phyloP scores from a whole-genome alignment of 1,140 invertebrate species.

The Zaprionus ornatus region DNA sequence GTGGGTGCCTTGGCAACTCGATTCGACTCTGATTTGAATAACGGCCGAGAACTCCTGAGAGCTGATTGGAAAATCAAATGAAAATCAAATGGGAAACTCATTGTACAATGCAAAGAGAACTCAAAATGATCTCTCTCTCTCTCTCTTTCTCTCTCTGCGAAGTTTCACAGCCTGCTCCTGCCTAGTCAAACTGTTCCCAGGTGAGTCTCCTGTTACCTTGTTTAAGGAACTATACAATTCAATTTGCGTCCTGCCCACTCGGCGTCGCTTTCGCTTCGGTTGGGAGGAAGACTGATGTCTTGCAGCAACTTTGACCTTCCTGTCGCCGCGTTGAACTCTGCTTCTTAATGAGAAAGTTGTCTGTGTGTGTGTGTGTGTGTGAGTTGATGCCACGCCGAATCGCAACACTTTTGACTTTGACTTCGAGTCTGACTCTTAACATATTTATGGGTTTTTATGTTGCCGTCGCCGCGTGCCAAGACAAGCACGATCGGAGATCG shows the following conservation, averaged over 20 bases:
- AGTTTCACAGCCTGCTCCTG: not conserved
- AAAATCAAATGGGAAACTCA: not conserved
- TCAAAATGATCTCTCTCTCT: not conserved
- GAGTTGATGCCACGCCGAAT: conserved; percentile 33
- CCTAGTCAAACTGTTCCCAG: too few species aligned
- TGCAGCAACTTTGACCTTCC: conserved; percentile 37
- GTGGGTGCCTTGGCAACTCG: conserved; percentile 37
- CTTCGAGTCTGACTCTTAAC: conserved; percentile 79
- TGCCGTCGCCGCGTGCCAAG: conserved; percentile 64
- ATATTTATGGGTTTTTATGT: conserved; percentile 78
- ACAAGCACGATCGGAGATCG: conserved; percentile 14
- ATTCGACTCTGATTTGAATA: conserved; percentile 22
- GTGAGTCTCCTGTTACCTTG: not conserved
- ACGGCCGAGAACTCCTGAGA: conserved; percentile 10
- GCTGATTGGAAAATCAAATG: not conserved
- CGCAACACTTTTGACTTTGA: conserved; percentile 70
- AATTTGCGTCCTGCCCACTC: conserved; percentile 17
- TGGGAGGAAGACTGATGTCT: conserved; percentile 2
- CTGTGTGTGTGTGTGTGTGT: conserved; percentile 17
- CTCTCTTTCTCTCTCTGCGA: not conserved
- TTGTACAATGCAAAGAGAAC: not conserved
- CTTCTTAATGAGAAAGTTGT: conserved; percentile 72
- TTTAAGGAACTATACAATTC: conserved; percentile 11
- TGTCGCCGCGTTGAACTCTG: conserved; percentile 58
- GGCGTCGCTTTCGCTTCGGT: conserved; percentile 11